Conservation (phyloP, 2,797 vertebrate species). For the Myotis vivesi region DNA sequence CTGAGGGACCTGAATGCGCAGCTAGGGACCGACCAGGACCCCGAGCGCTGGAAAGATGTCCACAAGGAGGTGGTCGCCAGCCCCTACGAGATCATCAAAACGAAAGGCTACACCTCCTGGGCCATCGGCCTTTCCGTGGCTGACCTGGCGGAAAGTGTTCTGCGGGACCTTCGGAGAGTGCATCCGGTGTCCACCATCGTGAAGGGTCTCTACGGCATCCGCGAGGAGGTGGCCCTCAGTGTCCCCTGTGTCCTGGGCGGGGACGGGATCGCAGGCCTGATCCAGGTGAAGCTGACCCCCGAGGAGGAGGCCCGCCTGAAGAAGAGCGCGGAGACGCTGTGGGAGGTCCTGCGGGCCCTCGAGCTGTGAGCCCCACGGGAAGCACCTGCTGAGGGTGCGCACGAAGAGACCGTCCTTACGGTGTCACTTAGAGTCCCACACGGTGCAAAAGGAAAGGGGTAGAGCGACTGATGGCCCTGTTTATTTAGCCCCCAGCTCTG, state of each 20-base stretch:
- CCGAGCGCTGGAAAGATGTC: slow-evolving; percentile 87
- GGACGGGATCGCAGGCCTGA: slow-evolving; percentile 86
- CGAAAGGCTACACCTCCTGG: slow-evolving; percentile 93
- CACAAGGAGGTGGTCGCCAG: slow-evolving; percentile 56
- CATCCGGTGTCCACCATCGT: slow-evolving; percentile 91
- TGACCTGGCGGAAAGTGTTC: slow-evolving; percentile 89
- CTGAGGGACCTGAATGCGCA: slow-evolving; percentile 89
- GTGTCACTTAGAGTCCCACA: too few relatives aligned
- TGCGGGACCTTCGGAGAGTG: slow-evolving; percentile 89
- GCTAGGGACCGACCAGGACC: slow-evolving; percentile 88
- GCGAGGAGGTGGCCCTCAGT: slow-evolving; percentile 90
- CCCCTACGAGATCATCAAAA: slow-evolving; percentile 91
- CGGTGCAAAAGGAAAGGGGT: neutral
- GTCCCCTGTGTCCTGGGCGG: slow-evolving; percentile 88
- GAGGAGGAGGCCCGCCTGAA: slow-evolving; percentile 86
- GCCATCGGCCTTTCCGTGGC: slow-evolving; percentile 92
- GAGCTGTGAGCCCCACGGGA: too few relatives aligned
- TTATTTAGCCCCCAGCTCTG: neutral
- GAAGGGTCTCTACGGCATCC: slow-evolving; percentile 79
- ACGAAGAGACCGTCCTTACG: too few relatives aligned
- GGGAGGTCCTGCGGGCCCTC: slow-evolving; percentile 84
- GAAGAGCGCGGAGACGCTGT: slow-evolving; percentile 89
- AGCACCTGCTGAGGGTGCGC: too few relatives aligned
- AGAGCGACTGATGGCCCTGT: neutral
- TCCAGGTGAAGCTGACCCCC: slow-evolving; percentile 86